Evolutionary conservation across 2,888 invertebrate genomes (phyloP).

Genomic region (Ectropis crepuscularia): DNA sequence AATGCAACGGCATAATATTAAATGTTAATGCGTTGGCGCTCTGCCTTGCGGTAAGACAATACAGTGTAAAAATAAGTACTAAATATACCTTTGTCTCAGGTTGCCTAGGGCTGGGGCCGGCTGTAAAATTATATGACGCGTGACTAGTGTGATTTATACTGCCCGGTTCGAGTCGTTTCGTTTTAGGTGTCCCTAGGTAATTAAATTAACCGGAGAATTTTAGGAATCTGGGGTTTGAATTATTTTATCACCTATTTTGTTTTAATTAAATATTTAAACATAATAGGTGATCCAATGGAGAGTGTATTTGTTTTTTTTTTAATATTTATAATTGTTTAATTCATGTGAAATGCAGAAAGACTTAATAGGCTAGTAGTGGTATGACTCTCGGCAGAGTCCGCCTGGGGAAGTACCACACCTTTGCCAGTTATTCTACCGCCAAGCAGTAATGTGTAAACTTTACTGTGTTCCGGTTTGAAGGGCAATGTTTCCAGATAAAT

Average conservation of each 20-base stretch:
- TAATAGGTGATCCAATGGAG: too few relatives aligned
- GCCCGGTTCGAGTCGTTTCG: neutral
- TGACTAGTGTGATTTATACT: neutral
- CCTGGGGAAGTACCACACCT: too few relatives aligned
- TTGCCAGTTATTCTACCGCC: too few relatives aligned
- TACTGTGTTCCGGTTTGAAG: too few relatives aligned
- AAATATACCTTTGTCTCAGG: neutral
- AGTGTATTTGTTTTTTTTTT: too few relatives aligned
- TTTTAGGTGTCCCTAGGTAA: constrained; percentile 2
- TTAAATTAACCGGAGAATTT: neutral
- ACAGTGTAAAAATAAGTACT: neutral
- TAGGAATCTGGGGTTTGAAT: neutral
- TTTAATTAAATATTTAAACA: too few relatives aligned
- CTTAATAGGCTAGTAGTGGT: too few relatives aligned
- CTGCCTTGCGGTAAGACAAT: constrained; percentile 16
- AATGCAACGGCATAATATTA: constrained; percentile 15
- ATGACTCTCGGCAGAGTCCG: too few relatives aligned
- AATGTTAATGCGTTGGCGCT: constrained; percentile 25
- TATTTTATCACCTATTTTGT: neutral
- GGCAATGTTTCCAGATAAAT: too few relatives aligned
- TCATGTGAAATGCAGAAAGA: too few relatives aligned
- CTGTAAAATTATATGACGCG: constrained; percentile 4
- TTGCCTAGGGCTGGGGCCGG: neutral
- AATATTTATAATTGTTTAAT: too few relatives aligned
- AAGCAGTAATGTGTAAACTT: too few relatives aligned